Base-by-base conservation (phyloP, 1,140 invertebrate genomes). In the Plutomurus gul region DNA sequence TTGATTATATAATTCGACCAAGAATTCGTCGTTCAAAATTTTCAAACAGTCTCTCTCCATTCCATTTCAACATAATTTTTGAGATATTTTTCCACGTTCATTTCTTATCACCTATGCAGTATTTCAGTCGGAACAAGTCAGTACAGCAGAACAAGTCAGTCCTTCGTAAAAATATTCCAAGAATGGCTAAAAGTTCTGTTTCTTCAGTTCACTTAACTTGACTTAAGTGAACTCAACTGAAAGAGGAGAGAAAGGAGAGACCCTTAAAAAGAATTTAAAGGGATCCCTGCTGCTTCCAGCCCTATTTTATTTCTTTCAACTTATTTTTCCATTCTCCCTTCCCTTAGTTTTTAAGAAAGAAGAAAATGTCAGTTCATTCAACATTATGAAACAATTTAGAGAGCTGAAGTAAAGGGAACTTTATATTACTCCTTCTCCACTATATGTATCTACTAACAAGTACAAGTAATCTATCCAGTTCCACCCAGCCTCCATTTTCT, bases 281-380 rank as follows among this genome's bases (percentile, higher is more conserved):
- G 72, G 27, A 74, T 43, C 72, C 72, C 72, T 74, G 72, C 27
- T 39, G 70, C 16, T 22, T 20, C 18, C 36, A 43, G 70, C 70
- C 36, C 70, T 72, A 72, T 46, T 72, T 72, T 72, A 72, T 72
- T 72, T 72, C 70, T 72, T 72, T 72, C 18, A 72, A 72, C 70
- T 72, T 20, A 40, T 46, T 72, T 72, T 72, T 46, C 39, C 20
- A 43, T 46, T 72, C 70, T 72, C 30, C 36, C 70, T 40, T 72
- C 36, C 70, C 36, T 46, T 72, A 40, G 70, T 40, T 72, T 72
- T 72, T 46, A 72, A 39, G 36, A 70, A 70, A 33, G 27, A 70
- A 33, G 27, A 72, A 72, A 40, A 72, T 20, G 22, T 37, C 37
- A 25, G 36, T 72, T 37, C 70, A 40, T 72, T 72, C 70, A 65